Evolutionary conservation across 2,888 invertebrate genomes (phyloP).

Genomic region (Heteromurus nitidus): DNA sequence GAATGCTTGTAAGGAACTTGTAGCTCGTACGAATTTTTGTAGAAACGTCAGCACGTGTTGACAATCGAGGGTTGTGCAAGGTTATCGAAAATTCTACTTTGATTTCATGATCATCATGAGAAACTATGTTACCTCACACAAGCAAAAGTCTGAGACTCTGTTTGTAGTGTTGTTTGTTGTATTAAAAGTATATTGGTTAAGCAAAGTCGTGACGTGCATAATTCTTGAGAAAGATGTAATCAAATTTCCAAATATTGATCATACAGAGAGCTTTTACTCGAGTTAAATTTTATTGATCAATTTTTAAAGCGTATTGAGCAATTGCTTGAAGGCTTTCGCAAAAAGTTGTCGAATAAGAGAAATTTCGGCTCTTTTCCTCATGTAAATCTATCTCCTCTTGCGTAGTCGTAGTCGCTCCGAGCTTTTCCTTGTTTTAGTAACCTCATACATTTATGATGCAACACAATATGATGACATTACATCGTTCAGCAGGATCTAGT

Average conservation of each 20-base stretch:
- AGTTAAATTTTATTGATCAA: too few relatives aligned
- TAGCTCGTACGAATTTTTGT: neutral
- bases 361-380: too few relatives aligned
- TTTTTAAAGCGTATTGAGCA: too few relatives aligned
- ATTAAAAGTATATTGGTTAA: neutral
- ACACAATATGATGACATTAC: neutral
- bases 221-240: neutral
- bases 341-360: neutral
- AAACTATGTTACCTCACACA: too few relatives aligned
- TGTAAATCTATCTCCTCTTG: too few relatives aligned
- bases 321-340: too few relatives aligned
- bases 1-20: slow-evolving; percentile 12
- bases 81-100: neutral
- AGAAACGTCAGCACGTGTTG: neutral
- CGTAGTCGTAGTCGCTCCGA: too few relatives aligned
- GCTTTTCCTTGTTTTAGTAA: too few relatives aligned
- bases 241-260: neutral
- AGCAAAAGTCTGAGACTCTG: too few relatives aligned
- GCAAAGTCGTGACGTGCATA: neutral
- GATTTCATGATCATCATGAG: slow-evolving; percentile 5
- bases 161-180: neutral
- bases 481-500: neutral
- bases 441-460: neutral
- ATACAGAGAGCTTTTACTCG: neutral
- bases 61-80: neutral